Base-by-base conservation (phyloP, 2,797 vertebrate species). In the Hybognathus amarus region DNA sequence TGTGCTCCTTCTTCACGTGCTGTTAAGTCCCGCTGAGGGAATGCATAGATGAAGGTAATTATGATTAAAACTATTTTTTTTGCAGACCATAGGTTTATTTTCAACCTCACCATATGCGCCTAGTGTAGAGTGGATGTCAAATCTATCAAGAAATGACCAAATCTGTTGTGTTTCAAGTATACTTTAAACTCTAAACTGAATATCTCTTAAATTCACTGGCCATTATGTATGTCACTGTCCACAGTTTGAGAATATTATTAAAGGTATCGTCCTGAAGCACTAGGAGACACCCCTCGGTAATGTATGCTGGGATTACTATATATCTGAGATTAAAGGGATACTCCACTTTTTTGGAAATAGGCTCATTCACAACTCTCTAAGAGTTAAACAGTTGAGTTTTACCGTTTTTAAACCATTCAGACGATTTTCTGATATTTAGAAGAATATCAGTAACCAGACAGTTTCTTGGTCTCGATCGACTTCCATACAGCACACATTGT, bases 11-110 rank as follows among this genome's bases (percentile, higher is more conserved):
- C 61, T 87, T 64, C 24, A 20, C 61, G n/a, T n/a, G 76, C 33
- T 63, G 67, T 87, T 80, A 73, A 30, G 30, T 40, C 67, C 22
- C 77, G 54, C 45, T 17, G 71, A 77, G 85, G 83, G 76, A 79
- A 17, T 69, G 56, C 24, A 7, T 18, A 66, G n/a, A 64, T 61
- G 79, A 69, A 52, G 61, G 54, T 61, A 18, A 69, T 38, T 50
- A 33, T 52, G 54, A 81, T 77, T 81, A 63, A 77, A 77, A 38
- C 30, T 0, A 1, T 36, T 36, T 36, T 56, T 74, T 73, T 84
- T 33, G 66, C 47, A 75, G 50, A 59, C 45, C 42, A 7, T 36
- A 6, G 13, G 38, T 67, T 47, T 33, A 33, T 66, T 36, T 67
- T 67, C 52, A 67, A 18, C 45, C 13, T 24, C 45, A 79, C 20